Base-by-base conservation (phyloP, 2,888 invertebrate species). In the Lordiphosa andalusiaca region DNA sequence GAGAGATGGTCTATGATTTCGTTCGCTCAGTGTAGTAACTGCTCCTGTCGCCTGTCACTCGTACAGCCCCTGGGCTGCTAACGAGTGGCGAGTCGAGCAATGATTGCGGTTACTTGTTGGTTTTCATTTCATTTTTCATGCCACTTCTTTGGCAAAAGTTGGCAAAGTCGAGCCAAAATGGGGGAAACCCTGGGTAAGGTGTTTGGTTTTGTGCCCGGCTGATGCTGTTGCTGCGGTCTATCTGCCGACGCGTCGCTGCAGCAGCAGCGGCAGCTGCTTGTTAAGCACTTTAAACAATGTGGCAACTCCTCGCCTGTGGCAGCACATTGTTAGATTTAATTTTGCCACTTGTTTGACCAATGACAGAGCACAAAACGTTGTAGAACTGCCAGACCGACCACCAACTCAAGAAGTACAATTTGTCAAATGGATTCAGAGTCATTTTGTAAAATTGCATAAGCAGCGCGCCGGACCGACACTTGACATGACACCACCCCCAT, bases 321-420 rank as follows among this genome's bases (percentile, higher is more conserved):
- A 35, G n/a, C 7, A 72, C 69, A 73, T 75, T 85, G 78, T 78
- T 78, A 83, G 80, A 78, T 85, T 82, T 84, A 78, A 85, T 85
- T 85, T 70, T 83, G 84, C 73, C 81, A 85, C 85, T 85, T 85
- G 80, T 68, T 80, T 76, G 80, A 85, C 85, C 84, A 80, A 83
- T 83, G 85, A 80, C 83, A 75, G 84, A 61, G 72, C 63, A 62
- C 56, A 59, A 62, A 76, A 65, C 64, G 59, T 59, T 38, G 74
- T 50, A 49, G 54, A 42, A 39, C 19, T 37, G 60, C 38, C 38
- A 30, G 30, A 30, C 6, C 42, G 5, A 1, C 5, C 47, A 6
- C 23, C 37, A 47, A 9, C 33, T 35, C 25, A 33, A 23, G 25
- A 47, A 64, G 67, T 67, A 77, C 81, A 80, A 85, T 80, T 85